A percentile compares a stretch with the other conserved stretches of the same genome.
These are phyloP conservation scores for Esox lucius DNA, from an alignment of 2,797 vertebrate genomes.

Conservation along the genomic window DNA sequence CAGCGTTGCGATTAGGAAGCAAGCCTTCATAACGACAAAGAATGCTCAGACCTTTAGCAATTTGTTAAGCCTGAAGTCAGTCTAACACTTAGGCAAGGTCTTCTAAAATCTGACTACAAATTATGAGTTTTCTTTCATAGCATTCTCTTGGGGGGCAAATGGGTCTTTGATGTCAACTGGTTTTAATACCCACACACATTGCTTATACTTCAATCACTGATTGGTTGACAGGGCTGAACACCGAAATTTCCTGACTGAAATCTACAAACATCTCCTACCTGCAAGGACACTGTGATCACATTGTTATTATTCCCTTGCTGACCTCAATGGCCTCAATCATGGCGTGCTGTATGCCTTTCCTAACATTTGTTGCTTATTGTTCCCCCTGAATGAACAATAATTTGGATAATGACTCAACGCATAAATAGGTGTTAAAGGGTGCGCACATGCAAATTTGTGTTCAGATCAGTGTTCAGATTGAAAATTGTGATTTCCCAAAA, in stretches of 20 bases:
- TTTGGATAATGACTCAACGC: neutral
- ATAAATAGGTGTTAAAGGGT: neutral
- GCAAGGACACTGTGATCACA: neutral
- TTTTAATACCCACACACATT: neutral
- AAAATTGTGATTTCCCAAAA: neutral
- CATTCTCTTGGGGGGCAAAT: neutral
- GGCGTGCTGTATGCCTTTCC: neutral
- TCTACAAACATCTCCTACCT: neutral
- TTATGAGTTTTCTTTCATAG: neutral
- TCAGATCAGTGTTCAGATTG: neutral
- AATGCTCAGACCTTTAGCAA: neutral
- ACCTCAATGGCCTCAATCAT: neutral
- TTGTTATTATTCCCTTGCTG: neutral
- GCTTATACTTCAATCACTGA: neutral
- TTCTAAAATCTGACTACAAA: neutral
- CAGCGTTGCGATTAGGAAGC: too few species aligned
- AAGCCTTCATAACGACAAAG: too few species aligned
- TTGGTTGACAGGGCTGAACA: neutral
- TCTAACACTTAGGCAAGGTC: neutral
- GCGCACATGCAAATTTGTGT: neutral
- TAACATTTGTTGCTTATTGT: neutral
- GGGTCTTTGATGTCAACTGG: slow-evolving; percentile 1
- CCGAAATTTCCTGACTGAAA: neutral
- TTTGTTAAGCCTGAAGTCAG: neutral
- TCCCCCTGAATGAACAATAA: neutral